Conservation (phyloP, 2,888 invertebrate species). For the Lottia gigantea region DNA sequence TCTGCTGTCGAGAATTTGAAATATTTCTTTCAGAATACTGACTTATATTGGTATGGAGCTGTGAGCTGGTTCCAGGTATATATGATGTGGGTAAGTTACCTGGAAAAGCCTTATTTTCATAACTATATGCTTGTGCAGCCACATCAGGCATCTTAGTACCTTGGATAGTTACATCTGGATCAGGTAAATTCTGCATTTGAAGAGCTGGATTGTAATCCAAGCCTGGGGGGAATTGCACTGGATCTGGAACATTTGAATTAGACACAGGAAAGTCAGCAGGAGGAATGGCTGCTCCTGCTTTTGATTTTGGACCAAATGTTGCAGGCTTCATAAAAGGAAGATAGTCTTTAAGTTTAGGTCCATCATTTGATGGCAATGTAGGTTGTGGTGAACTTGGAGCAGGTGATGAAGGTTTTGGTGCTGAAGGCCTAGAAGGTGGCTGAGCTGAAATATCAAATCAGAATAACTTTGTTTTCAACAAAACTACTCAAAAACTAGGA, state of each 20-base stretch:
- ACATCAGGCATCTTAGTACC: neutral
- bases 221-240: conserved; percentile 25
- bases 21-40: conserved; percentile 14
- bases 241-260: conserved; percentile 36
- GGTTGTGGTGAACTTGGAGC: conserved; percentile 21
- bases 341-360: conserved; percentile 88
- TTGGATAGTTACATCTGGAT: conserved; percentile 12
- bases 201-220: neutral
- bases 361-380: conserved; percentile 50
- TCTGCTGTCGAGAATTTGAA: conserved; percentile 15
- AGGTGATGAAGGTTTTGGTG: conserved; percentile 46
- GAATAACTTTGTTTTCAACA: too few species aligned
- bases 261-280: conserved; percentile 26
- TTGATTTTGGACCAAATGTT: conserved; percentile 59
- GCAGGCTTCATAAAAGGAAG: conserved; percentile 79
- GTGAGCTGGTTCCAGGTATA: conserved; percentile 11
- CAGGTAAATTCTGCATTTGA: neutral
- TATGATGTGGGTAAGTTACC: neutral
- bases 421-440: conserved; percentile 51
- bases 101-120: conserved; percentile 12
- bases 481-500: too few species aligned
- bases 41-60: conserved; percentile 29
- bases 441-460: conserved; percentile 37
- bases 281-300: conserved; percentile 31
- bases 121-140: conserved; percentile 18